Percentiles rank a stretch among this genome's conserved stretches.
Conservation (phyloP, 1,140 invertebrate species). For the Macrosteles quadrilineatus region DNA sequence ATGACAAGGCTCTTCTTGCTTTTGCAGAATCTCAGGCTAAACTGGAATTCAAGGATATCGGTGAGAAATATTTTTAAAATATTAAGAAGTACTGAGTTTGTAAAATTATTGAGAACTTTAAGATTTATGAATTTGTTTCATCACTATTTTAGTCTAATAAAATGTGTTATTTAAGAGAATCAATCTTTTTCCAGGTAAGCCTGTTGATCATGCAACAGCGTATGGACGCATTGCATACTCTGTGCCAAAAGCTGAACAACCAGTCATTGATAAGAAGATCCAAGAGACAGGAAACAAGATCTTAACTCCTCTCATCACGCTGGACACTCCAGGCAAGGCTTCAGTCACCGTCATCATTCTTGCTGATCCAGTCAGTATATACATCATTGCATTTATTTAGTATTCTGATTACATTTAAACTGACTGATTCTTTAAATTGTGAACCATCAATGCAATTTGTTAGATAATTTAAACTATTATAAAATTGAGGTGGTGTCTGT, state of each 20-base stretch:
- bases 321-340: constrained; percentile 96
- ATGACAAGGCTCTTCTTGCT: constrained; percentile 63
- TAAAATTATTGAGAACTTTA: no score
- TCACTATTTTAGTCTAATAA: no score
- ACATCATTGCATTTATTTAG: no score
- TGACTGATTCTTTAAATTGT: no score
- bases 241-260: constrained; percentile 73
- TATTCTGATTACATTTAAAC: no score
- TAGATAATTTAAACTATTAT: no score
- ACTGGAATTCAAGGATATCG: constrained; percentile 71
- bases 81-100: no score
- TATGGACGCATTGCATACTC: constrained; percentile 96
- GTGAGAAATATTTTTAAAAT: no score
- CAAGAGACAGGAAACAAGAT: constrained; percentile 73
- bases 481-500: no score
- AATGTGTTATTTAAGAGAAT: no score
- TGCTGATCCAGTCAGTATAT: constrained; percentile 79
- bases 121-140: no score
- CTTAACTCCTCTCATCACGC: constrained; percentile 81
- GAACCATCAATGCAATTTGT: no score
- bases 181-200: constrained; percentile 55
- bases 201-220: constrained; percentile 83
- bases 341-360: constrained; percentile 95
- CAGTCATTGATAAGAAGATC: constrained; percentile 72
- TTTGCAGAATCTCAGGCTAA: constrained; percentile 75